These are phyloP conservation scores for Sinhomidia bicolor DNA, from an alignment of 2,888 invertebrate species.

Conservation along the genomic window DNA sequence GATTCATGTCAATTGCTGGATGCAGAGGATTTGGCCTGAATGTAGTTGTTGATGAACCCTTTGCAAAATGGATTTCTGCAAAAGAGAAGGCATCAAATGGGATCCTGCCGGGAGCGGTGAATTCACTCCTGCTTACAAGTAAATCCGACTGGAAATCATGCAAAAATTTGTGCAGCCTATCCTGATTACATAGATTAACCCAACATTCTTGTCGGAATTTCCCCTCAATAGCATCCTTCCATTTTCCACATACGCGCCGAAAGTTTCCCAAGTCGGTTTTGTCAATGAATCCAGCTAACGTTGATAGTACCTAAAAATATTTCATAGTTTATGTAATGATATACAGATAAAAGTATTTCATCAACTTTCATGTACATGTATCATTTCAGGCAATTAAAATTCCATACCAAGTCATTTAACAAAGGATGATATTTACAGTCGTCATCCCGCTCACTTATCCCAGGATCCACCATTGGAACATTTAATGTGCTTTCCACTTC, in stretches of 20 bases:
- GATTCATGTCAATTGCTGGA: conserved; percentile 35
- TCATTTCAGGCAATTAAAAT: no score
- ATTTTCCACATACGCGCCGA: conserved; percentile 52
- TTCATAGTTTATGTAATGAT: neutral
- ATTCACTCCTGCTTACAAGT: neutral
- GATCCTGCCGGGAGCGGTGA: neutral
- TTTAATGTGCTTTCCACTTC: neutral
- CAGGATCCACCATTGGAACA: neutral
- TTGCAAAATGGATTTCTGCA: conserved; percentile 46
- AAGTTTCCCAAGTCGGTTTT: conserved; percentile 53
- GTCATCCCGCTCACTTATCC: neutral
- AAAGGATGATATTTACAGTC: conserved; percentile 37
- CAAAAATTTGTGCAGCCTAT: conserved; percentile 41
- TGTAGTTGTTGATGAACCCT: neutral
- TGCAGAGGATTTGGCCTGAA: no score
- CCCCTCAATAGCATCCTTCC: conserved; percentile 44
- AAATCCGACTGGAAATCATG: conserved; percentile 55
- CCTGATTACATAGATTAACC: conserved; percentile 51
- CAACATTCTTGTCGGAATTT: conserved; percentile 58
- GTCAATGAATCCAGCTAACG: conserved; percentile 11
- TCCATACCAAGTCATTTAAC: conserved; percentile 59
- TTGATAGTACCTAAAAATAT: conserved; percentile 51
- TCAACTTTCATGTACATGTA: neutral
- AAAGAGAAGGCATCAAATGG: conserved; percentile 54
- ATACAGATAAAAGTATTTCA: neutral